These are phyloP conservation scores for Pseudolycoriella hygida DNA, from an alignment of 2,888 invertebrate genomes.

Conservation along the genomic window DNA sequence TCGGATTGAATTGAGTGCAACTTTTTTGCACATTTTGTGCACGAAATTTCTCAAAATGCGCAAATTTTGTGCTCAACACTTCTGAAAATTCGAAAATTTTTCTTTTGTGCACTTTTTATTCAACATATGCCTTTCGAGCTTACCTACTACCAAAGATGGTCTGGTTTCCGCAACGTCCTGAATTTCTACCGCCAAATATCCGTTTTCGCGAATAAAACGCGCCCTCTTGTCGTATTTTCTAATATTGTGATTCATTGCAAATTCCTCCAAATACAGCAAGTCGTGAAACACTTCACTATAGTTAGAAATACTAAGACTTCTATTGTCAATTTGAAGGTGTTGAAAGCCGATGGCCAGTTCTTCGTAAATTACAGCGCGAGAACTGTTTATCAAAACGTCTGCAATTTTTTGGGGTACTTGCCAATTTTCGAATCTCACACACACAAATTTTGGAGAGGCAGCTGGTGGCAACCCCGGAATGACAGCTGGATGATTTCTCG, in stretches of 20 bases:
- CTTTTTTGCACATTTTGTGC: too few relatives aligned
- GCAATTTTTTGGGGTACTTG: too few relatives aligned
- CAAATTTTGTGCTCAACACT: too few relatives aligned
- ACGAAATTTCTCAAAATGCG: too few relatives aligned
- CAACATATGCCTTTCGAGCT: too few relatives aligned
- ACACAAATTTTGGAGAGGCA: slow-evolving; percentile 37
- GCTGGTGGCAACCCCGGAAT: too few relatives aligned
- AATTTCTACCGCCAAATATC: slow-evolving; percentile 56
- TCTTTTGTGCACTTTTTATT: too few relatives aligned
- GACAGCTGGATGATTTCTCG: too few relatives aligned
- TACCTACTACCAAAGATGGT: slow-evolving; percentile 69
- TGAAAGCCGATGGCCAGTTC: slow-evolving; percentile 33
- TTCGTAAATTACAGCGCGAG: slow-evolving; percentile 26
- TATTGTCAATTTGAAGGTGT: slow-evolving; percentile 32
- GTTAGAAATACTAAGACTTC: too few relatives aligned
- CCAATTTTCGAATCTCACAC: slow-evolving; percentile 30
- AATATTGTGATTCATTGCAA: slow-evolving; percentile 45
- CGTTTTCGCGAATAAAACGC: slow-evolving; percentile 42
- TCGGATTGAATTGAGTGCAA: too few relatives aligned
- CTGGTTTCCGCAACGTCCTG: slow-evolving; percentile 61
- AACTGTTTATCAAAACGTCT: too few relatives aligned
- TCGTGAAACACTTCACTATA: slow-evolving; percentile 55
- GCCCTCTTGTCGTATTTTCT: slow-evolving; percentile 49
- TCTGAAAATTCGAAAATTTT: too few relatives aligned
- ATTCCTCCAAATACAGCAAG: slow-evolving; percentile 66